Conservation (phyloP, 2,888 invertebrate genomes). For the Venusia cambrica region DNA sequence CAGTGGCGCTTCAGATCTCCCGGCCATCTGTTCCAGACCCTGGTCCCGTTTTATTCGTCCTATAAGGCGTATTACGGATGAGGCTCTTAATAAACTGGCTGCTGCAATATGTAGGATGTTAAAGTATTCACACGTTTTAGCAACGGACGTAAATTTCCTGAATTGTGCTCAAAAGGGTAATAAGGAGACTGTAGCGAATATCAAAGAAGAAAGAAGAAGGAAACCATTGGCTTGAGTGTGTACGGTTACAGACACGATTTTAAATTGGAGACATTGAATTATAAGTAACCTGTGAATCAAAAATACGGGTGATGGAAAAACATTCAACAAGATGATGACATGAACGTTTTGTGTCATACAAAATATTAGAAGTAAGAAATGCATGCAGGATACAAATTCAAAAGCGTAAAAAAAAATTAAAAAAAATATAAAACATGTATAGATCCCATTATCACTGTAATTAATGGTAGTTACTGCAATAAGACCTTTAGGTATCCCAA, state of each 20-base stretch:
- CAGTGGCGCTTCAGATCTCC: conserved; percentile 17
- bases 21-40: conserved; percentile 11
- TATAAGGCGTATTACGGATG: conserved; percentile 13
- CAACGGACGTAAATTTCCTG: conserved; percentile 19
- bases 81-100: conserved; percentile 15
- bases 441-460: too few relatives aligned
- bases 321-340: too few relatives aligned
- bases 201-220: too few relatives aligned
- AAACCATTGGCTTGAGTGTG: conserved; percentile 5
- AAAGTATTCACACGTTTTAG: conserved; percentile 20
- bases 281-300: too few relatives aligned
- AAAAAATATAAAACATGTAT: too few relatives aligned
- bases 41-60: conserved; percentile 10
- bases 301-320: too few relatives aligned
- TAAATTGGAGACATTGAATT: neutral
- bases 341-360: too few relatives aligned
- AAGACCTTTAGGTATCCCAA: too few relatives aligned
- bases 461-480: too few relatives aligned
- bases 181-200: conserved; percentile 5
- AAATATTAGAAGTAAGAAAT: too few relatives aligned
- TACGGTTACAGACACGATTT: conserved; percentile 7
- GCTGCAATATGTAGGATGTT: conserved; percentile 18
- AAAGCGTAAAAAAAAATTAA: too few relatives aligned
- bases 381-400: too few relatives aligned
- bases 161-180: conserved; percentile 7